phyloP scores from a whole-genome alignment of 2,888 invertebrate species.

The Lutraria lutraria region DNA sequence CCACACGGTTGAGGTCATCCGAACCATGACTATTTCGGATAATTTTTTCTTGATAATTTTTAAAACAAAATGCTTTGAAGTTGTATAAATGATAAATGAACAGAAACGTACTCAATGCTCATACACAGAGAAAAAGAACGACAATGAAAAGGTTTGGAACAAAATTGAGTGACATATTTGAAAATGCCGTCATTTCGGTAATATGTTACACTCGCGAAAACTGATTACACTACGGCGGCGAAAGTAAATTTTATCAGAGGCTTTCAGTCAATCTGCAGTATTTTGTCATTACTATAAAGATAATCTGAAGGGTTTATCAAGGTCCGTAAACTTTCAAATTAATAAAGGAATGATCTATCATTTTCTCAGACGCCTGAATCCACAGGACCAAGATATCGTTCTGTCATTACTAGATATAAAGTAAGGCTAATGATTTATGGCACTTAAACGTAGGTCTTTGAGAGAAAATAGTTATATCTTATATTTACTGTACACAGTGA shows the following conservation, averaged over 20 bases:
- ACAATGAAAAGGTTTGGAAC: neutral
- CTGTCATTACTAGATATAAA: conserved; percentile 6
- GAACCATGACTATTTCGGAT: too few species aligned
- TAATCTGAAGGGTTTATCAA: conserved; percentile 17
- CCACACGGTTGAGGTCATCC: too few species aligned
- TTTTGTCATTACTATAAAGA: conserved; percentile 8
- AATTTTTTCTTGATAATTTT: too few species aligned
- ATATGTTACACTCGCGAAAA: neutral
- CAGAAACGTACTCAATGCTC: neutral
- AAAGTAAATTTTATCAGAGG: neutral
- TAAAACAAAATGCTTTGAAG: neutral
- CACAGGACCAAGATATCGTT: neutral
- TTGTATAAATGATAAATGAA: neutral
- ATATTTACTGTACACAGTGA: neutral
- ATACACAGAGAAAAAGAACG: too few species aligned
- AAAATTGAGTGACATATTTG: neutral
- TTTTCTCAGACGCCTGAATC: neutral
- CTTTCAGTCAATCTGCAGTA: conserved; percentile 14
- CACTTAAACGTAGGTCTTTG: neutral
- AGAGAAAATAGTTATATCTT: neutral
- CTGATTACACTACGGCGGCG: conserved; percentile 9
- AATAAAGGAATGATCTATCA: conserved; percentile 24
- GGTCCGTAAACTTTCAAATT: conserved; percentile 8
- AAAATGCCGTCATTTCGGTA: neutral
- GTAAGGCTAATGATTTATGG: neutral